Base-by-base conservation (phyloP, 2,888 invertebrate species). In the Drosophila conformis region DNA sequence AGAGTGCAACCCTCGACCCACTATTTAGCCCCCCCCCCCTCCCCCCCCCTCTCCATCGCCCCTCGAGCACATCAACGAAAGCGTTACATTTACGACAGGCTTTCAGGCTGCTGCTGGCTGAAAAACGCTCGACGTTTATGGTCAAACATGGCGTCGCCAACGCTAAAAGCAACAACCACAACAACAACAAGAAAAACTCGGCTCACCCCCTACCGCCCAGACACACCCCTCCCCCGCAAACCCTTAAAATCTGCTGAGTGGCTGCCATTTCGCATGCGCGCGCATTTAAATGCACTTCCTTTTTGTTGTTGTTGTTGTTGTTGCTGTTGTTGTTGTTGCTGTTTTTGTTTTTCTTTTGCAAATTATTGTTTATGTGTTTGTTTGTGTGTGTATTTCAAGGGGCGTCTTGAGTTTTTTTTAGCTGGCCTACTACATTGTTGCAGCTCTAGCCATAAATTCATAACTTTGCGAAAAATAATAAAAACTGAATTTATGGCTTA, bases 381-480 rank as follows among this genome's bases (percentile, higher is more conserved):
- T 49, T 60, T 59, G 58, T 64, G 63, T 59, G 70, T 65, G 54
- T 69, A 51, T 68, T 11, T 11, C 7, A 27, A 80, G 79, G 73
- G 73, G 70, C 73, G 73, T 69, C 71, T 80, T 71, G 40, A 63
- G 40, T 29, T 5, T n/a, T 40, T 2, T 15, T 15, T 53, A 36
- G 48, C 21, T 46, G 21, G 73, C n/a, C 76, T 4, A 46, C 21
- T 65, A 77, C 75, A 59, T 82, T 79, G 80, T 80, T 80, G 82
- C 75, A 65, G 72, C 61, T 35, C 51, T 72, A 69, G 74, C 87
- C 75, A 90, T 89, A 90, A 90, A 90, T 87, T 87, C 83, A 89
- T 89, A 91, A 91, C 91, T 83, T 91, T 91, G 90, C 87, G 84
- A 73, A 90, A 90, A 90, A 91, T 89, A 90, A 81, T 86, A 88